A percentile compares a stretch with the other conserved stretches of the same genome.
These are phyloP conservation scores for Tortrix viridana DNA, from an alignment of 2,888 invertebrate species.

Conservation along the genomic window DNA sequence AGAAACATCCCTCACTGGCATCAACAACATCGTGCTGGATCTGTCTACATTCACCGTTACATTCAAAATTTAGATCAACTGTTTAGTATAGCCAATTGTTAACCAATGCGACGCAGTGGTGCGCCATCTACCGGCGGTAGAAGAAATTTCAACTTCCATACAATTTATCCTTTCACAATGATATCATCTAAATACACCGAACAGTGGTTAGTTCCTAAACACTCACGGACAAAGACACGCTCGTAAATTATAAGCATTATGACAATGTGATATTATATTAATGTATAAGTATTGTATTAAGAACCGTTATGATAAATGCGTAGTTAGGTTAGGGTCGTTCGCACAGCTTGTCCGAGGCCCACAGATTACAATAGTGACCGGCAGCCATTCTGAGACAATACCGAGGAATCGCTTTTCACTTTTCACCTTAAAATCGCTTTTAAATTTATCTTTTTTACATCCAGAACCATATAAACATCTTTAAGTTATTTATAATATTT, in stretches of 20 bases:
- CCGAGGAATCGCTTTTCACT: slow-evolving; percentile 75
- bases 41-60: slow-evolving; percentile 61
- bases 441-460: slow-evolving; percentile 82
- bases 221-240: slow-evolving; percentile 84
- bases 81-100: slow-evolving; percentile 71
- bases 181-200: slow-evolving; percentile 78
- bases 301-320: slow-evolving; percentile 81
- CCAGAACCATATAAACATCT: slow-evolving; percentile 85
- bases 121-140: slow-evolving; percentile 43
- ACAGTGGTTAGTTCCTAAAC: slow-evolving; percentile 81
- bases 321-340: slow-evolving; percentile 80
- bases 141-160: slow-evolving; percentile 51
- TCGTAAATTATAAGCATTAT: slow-evolving; percentile 84
- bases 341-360: slow-evolving; percentile 74
- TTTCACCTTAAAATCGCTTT: slow-evolving; percentile 76
- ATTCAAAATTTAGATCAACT: slow-evolving; percentile 76
- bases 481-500: slow-evolving; percentile 83
- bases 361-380: slow-evolving; percentile 83
- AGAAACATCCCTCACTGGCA: slow-evolving; percentile 83
- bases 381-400: slow-evolving; percentile 81
- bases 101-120: slow-evolving; percentile 59
- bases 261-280: slow-evolving; percentile 84
- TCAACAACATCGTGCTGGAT: slow-evolving; percentile 77
- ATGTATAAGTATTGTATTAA: slow-evolving; percentile 81
- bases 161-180: slow-evolving; percentile 67